Evolutionary conservation across 2,113 vertebrate species (phyloP).

Genomic region (Myiagra hebetior): DNA sequence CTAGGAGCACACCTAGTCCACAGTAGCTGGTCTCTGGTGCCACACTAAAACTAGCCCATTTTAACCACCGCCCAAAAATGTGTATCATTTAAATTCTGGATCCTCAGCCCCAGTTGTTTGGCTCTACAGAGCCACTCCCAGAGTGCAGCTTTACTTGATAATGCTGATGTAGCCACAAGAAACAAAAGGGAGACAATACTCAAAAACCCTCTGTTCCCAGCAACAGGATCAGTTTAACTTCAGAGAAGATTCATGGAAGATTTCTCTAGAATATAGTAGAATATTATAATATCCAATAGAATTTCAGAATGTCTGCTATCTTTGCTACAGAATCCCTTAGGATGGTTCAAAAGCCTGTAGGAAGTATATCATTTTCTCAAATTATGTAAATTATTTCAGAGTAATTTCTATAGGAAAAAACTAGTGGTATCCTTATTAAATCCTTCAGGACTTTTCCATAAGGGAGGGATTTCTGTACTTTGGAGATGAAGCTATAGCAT

Average conservation of each 20-base stretch:
- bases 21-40: not conserved
- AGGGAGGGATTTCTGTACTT: slow-evolving; percentile 52
- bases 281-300: slow-evolving; percentile 17
- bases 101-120: not conserved
- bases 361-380: slow-evolving; percentile 46
- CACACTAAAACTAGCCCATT: not conserved
- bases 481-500: slow-evolving; percentile 46
- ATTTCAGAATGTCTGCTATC: not conserved
- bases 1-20: not conserved
- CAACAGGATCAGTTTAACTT: not conserved
- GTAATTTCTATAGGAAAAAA: slow-evolving; percentile 67
- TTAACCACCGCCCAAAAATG: not conserved
- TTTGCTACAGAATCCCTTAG: slow-evolving; percentile 43
- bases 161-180: not conserved
- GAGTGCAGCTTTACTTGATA: not conserved
- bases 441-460: slow-evolving; percentile 63
- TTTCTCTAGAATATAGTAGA: slow-evolving; percentile 14
- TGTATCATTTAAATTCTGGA: not conserved
- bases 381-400: slow-evolving; percentile 65
- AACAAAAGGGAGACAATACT: not conserved
- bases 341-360: slow-evolving; percentile 32
- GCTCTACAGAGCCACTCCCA: not conserved
- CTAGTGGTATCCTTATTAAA: slow-evolving; percentile 61
- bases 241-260: not conserved
- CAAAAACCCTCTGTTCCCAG: not conserved